A percentile compares a stretch with the other conserved stretches of the same genome.
phyloP scores from a whole-genome alignment of 2,797 vertebrate species.

The Lutra lutra region DNA sequence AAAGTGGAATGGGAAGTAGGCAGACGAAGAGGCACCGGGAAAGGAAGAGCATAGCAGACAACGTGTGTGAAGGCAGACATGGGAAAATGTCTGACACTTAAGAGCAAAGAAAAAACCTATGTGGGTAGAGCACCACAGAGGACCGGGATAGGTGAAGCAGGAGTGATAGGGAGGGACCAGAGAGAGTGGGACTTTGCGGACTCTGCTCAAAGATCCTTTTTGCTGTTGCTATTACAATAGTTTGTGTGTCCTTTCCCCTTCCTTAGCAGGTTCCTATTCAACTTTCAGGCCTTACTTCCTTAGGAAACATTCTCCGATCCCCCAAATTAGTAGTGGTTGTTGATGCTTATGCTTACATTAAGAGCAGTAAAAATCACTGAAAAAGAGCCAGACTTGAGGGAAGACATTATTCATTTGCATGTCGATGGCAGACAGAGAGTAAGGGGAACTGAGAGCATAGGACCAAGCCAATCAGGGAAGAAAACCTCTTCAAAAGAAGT shows the following conservation, averaged over 20 bases:
- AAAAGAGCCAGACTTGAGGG: background rate
- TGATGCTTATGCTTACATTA: background rate
- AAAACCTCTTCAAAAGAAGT: background rate
- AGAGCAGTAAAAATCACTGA: background rate
- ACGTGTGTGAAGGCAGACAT: background rate
- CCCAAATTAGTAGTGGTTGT: background rate
- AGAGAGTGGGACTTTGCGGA: background rate
- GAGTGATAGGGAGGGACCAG: background rate
- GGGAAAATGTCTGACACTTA: too few relatives aligned
- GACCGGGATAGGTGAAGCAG: background rate
- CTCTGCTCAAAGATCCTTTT: background rate
- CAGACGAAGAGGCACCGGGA: background rate
- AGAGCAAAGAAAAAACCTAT: background rate
- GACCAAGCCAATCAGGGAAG: background rate
- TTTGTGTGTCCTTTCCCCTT: fast-evolving
- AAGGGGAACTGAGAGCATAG: background rate
- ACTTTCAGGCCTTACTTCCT: background rate
- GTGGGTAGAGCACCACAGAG: background rate
- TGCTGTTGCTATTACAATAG: background rate
- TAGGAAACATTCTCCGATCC: background rate
- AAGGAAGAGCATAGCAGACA: background rate
- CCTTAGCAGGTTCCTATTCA: background rate
- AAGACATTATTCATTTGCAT: background rate
- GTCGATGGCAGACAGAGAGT: too few relatives aligned
- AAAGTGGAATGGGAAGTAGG: background rate